phyloP scores from a whole-genome alignment of 2,888 invertebrate genomes.

The Ctena decussata region DNA sequence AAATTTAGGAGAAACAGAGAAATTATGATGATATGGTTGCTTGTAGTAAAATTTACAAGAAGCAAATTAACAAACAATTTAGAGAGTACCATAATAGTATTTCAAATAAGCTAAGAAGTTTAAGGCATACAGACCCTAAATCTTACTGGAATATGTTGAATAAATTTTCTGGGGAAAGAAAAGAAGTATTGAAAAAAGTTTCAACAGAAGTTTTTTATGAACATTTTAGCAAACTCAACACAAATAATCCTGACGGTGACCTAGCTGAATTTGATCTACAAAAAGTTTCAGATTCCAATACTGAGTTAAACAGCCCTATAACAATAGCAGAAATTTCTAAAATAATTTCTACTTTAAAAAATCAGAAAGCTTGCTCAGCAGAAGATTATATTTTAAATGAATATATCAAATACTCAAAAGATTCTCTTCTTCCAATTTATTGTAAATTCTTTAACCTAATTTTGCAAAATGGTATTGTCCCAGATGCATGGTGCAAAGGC shows the following conservation, averaged over 20 bases:
- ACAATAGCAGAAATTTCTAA: not conserved
- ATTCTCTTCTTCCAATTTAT: not conserved
- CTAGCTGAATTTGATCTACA: not conserved
- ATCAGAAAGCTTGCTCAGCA: not conserved
- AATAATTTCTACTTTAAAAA: not conserved
- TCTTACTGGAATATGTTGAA: not conserved
- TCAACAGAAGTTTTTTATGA: not conserved
- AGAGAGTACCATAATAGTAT: too few relatives aligned
- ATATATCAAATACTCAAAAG: not conserved
- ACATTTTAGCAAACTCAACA: not conserved
- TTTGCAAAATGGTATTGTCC: not conserved
- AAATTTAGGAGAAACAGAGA: too few relatives aligned
- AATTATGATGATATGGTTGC: too few relatives aligned
- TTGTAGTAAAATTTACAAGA: too few relatives aligned
- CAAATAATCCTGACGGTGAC: not conserved
- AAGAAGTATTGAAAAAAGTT: not conserved
- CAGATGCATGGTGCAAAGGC: not conserved
- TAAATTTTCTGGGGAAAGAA: not conserved
- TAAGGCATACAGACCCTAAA: not conserved
- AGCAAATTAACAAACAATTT: too few relatives aligned
- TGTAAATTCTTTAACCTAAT: not conserved
- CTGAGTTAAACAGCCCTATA: not conserved
- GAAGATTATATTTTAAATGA: constrained; percentile 3
- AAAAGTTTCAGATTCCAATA: not conserved
- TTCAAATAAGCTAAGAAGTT: too few relatives aligned